Percentiles rank a stretch among this genome's conserved stretches.
Conservation (phyloP, 2,888 invertebrate genomes). For the Rhorus exstirpatorius region DNA sequence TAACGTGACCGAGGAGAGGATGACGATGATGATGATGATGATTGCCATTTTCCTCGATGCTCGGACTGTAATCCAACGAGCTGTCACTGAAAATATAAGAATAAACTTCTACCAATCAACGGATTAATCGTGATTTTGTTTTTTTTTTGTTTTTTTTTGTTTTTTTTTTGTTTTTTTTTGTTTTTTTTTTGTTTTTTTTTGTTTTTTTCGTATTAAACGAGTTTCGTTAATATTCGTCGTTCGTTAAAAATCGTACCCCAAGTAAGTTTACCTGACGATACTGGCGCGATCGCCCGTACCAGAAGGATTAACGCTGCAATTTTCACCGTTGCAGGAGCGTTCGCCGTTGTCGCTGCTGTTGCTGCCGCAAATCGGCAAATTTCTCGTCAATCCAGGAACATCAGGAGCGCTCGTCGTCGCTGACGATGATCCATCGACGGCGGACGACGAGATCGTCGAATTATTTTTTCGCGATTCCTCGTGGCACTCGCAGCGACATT, state of each 20-base stretch:
- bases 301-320: slow-evolving; percentile 76
- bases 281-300: slow-evolving; percentile 81
- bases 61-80: slow-evolving; percentile 88
- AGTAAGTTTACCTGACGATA: slow-evolving; percentile 84
- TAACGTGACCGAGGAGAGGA: slow-evolving; percentile 85
- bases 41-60: slow-evolving; percentile 83
- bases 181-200: no score
- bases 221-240: slow-evolving; percentile 42
- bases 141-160: no score
- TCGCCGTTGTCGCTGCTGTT: slow-evolving; percentile 72
- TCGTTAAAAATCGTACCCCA: slow-evolving; percentile 76
- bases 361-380: slow-evolving; percentile 72
- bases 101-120: slow-evolving; percentile 84
- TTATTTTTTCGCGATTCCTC: slow-evolving; percentile 86
- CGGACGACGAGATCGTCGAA: slow-evolving; percentile 30
- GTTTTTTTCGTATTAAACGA: no score
- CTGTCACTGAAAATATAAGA: slow-evolving; percentile 86
- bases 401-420: no score
- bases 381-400: no score
- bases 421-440: no score
- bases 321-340: slow-evolving; percentile 78
- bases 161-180: no score
- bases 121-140: slow-evolving; percentile 72
- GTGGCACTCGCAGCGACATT: slow-evolving; percentile 95
- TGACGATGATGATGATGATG: slow-evolving; percentile 72